Base-by-base conservation (phyloP, 1,140 invertebrate species). In the Globodera ellingtonae region DNA sequence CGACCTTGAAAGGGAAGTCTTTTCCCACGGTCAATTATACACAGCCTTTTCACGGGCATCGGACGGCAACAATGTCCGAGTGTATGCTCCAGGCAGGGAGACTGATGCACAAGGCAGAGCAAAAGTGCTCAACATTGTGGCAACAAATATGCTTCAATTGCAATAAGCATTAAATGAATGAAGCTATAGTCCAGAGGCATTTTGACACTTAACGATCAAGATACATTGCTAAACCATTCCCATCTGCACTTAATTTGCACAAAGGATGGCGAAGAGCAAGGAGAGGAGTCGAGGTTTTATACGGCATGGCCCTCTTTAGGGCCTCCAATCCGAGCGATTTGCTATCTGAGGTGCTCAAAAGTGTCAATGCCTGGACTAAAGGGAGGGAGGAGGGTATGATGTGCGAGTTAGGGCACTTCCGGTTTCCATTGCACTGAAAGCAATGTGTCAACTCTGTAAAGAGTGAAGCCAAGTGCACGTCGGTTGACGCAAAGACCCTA, bases 11-110 rank as follows among this genome's bases (percentile, higher is more conserved):
- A 13, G 62, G 47, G 52, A 79, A 47, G 77, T 79, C n/a, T 79
- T 79, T 52, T 21, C 44, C 72, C 67, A 74, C 59, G 77, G 72
- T 6, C 52, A 79, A 13, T n/a, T 52, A 13, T 72, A 78, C 69
- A 74, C 72, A 35, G 35, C 35, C 35, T 35, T 35, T 35, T 35
- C 35, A 35, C 35, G 35, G 35, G 35, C 35, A 35, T 48, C 72
- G 8, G 44, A 56, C 21, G 72, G 72, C 44, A 73, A 18, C 46
- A 24, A 73, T 35, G 52, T 73, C n/a, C 50, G n/a, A n/a, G 52
- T 73, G n/a, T 73, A 24, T 24, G 72, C 72, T 8, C 72, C 72
- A 73, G 0, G 2, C 44, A 8, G 21, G 21, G 46, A 73, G 72
- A 56, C 6, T 48, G 72, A 73, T 56, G 52, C 8, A 8, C 72